A percentile compares a stretch with the other conserved stretches of the same genome.
Evolutionary conservation across 2,888 invertebrate genomes (phyloP).

Genomic region (Zonitis immaculata): DNA sequence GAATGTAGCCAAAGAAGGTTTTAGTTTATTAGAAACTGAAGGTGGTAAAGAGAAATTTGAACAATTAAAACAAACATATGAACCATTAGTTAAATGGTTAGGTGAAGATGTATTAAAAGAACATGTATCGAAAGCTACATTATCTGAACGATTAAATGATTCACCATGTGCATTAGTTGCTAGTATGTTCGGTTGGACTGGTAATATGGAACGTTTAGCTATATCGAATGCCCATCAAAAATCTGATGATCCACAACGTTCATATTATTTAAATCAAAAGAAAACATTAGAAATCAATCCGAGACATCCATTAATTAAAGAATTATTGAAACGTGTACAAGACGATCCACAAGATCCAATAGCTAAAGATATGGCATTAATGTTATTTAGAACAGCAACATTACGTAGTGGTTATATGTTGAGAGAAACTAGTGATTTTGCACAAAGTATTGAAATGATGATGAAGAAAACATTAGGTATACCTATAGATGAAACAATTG

Average conservation of each 20-base stretch:
- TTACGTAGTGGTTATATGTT: constrained; percentile 92
- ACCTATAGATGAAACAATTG: constrained; percentile 63
- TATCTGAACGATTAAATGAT: constrained; percentile 83
- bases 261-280: constrained; percentile 88
- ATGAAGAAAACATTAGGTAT: constrained; percentile 77
- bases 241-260: constrained; percentile 83
- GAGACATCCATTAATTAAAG: constrained; percentile 90
- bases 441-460: constrained; percentile 85
- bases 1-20: constrained; percentile 98
- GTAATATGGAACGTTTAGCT: constrained; percentile 97
- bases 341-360: constrained; percentile 71
- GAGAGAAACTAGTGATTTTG: constrained; percentile 80
- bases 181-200: constrained; percentile 97
- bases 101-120: constrained; percentile 73
- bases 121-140: constrained; percentile 69
- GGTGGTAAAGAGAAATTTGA: constrained; percentile 71
- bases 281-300: constrained; percentile 98
- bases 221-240: constrained; percentile 96
- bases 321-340: constrained; percentile 78
- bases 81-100: constrained; percentile 89
- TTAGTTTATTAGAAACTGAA: constrained; percentile 73
- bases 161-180: constrained; percentile 97
- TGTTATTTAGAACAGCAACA: constrained; percentile 91
- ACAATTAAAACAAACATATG: constrained; percentile 70
- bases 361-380: constrained; percentile 78